These are phyloP conservation scores for Pterophyllum scalare DNA, from an alignment of 2,113 vertebrate species.

Conservation along the genomic window DNA sequence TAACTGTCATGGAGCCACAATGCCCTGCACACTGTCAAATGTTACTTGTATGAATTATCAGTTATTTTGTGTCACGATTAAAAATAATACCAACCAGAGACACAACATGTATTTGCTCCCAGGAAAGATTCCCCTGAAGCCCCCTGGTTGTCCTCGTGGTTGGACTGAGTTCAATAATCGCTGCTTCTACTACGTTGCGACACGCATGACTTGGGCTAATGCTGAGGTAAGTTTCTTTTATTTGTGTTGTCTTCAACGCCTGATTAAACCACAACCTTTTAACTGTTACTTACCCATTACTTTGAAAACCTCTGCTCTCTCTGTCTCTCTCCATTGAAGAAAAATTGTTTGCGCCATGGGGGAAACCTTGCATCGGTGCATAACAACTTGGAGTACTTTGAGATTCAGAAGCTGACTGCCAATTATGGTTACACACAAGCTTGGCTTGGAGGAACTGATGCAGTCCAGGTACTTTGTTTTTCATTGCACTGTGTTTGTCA, in stretches of 20 bases:
- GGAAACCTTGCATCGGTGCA: neutral
- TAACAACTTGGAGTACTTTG: rapidly evolving
- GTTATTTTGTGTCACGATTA: neutral
- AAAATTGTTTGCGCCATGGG: rapidly evolving
- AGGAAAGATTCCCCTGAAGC: neutral
- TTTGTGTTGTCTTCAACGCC: neutral
- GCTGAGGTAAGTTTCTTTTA: neutral
- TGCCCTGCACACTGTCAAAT: neutral
- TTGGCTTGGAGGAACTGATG: neutral
- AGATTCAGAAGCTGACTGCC: neutral
- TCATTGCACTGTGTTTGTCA: too few species aligned
- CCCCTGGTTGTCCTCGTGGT: rapidly evolving
- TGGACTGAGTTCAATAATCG: rapidly evolving
- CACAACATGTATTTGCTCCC: neutral
- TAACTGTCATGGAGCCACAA: neutral
- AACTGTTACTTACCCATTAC: neutral
- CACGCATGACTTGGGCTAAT: rapidly evolving
- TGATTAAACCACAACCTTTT: neutral
- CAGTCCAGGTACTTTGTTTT: rapidly evolving
- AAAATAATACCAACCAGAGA: neutral
- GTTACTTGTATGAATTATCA: neutral
- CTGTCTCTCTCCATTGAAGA: neutral
- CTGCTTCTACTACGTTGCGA: neutral
- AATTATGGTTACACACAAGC: rapidly evolving
- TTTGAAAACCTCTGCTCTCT: neutral